These are phyloP conservation scores for Solen grandis DNA, from an alignment of 1,140 invertebrate species.

Conservation along the genomic window DNA sequence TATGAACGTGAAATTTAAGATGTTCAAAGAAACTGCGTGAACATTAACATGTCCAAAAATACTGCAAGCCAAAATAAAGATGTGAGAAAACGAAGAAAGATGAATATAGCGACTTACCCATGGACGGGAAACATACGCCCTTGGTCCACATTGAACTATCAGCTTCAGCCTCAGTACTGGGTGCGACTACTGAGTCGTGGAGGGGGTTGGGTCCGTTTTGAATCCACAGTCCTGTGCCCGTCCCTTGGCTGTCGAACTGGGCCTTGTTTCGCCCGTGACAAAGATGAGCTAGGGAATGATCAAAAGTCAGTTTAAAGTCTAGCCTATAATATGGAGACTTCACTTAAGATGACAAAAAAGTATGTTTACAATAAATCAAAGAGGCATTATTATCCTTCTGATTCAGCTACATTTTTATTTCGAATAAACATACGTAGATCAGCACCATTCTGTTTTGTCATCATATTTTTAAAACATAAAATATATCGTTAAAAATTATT, in stretches of 20 bases:
- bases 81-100: too few species aligned
- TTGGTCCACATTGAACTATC: constrained; percentile 65
- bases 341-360: background rate
- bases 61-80: too few species aligned
- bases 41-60: too few species aligned
- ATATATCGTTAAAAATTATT: too few species aligned
- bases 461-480: background rate
- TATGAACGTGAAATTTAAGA: background rate
- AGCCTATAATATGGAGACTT: background rate
- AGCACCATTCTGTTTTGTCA: background rate
- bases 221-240: constrained; percentile 72
- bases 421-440: background rate
- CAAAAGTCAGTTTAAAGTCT: background rate
- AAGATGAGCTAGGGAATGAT: constrained; percentile 49
- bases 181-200: constrained; percentile 55
- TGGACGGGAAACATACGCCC: constrained; percentile 73
- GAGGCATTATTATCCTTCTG: background rate
- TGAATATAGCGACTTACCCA: too few species aligned
- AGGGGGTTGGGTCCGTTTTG: constrained; percentile 72
- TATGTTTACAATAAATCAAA: background rate
- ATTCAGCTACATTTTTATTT: background rate
- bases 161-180: constrained; percentile 49
- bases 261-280: constrained; percentile 55
- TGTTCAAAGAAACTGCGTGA: too few species aligned
- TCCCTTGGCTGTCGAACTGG: constrained; percentile 64